phyloP scores from a whole-genome alignment of 2,797 vertebrate species.

The Aphelocoma californica region DNA sequence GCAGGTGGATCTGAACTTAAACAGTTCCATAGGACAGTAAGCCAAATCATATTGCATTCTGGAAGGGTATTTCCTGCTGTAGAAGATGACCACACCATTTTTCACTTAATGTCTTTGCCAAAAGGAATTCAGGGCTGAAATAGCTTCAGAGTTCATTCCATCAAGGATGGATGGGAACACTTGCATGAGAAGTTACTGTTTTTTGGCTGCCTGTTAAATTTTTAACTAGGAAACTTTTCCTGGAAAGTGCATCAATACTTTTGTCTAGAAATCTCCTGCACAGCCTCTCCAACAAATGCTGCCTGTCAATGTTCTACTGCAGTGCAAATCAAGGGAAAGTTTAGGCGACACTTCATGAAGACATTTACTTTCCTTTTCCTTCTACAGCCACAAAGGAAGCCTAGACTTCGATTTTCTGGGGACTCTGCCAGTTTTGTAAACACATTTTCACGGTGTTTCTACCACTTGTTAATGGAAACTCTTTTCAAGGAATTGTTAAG shows the following conservation, averaged over 20 bases:
- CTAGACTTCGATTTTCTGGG: background rate
- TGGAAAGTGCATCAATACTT: background rate
- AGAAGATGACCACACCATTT: background rate
- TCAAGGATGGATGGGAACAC: background rate
- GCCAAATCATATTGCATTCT: background rate
- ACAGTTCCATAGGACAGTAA: background rate
- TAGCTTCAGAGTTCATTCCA: background rate
- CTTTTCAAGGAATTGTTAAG: background rate
- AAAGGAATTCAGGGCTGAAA: background rate
- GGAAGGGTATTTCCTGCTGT: background rate
- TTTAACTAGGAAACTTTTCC: background rate
- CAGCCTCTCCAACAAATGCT: background rate
- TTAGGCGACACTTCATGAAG: background rate
- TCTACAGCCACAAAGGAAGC: background rate
- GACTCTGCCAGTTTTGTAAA: background rate
- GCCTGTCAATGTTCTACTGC: background rate
- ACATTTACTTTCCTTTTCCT: background rate
- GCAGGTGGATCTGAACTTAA: background rate
- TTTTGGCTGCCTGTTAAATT: background rate
- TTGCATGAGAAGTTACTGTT: background rate
- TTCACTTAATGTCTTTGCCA: background rate
- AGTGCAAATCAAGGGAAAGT: background rate
- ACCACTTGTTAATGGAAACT: background rate
- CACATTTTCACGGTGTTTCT: background rate
- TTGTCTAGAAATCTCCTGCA: background rate